phyloP scores from a whole-genome alignment of 2,888 invertebrate species.

The Laothoe populi region DNA sequence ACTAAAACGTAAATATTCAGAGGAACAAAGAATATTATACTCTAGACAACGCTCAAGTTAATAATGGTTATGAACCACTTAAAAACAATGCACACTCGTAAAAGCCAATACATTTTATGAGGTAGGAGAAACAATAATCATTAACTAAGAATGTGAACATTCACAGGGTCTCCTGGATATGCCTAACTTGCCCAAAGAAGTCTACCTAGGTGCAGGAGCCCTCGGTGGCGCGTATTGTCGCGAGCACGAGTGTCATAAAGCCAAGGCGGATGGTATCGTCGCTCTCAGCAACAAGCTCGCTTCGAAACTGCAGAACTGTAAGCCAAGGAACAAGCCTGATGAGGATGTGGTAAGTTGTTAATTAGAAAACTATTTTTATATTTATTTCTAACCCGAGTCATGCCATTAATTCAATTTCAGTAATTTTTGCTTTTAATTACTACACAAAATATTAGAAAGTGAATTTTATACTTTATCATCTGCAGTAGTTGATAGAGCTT shows the following conservation, averaged over 20 bases:
- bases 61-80: too few relatives aligned
- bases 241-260: constrained; percentile 85
- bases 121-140: too few relatives aligned
- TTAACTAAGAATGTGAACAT: background rate
- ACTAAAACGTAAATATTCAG: too few relatives aligned
- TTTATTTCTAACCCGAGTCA: background rate
- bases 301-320: constrained; percentile 88
- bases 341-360: constrained; percentile 84
- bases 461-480: too few relatives aligned
- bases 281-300: constrained; percentile 86
- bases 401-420: too few relatives aligned
- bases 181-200: constrained; percentile 86
- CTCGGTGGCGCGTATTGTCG: constrained; percentile 89
- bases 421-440: too few relatives aligned
- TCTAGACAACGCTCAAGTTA: too few relatives aligned
- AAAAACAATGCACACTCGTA: too few relatives aligned
- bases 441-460: too few relatives aligned
- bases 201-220: constrained; percentile 90
- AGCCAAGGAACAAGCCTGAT: constrained; percentile 85
- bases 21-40: too few relatives aligned
- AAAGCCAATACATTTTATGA: too few relatives aligned
- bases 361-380: background rate
- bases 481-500: too few relatives aligned
- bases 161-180: constrained; percentile 84
- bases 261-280: constrained; percentile 83